phyloP scores from a whole-genome alignment of 2,888 invertebrate species.

The Stegana nigrithorax region DNA sequence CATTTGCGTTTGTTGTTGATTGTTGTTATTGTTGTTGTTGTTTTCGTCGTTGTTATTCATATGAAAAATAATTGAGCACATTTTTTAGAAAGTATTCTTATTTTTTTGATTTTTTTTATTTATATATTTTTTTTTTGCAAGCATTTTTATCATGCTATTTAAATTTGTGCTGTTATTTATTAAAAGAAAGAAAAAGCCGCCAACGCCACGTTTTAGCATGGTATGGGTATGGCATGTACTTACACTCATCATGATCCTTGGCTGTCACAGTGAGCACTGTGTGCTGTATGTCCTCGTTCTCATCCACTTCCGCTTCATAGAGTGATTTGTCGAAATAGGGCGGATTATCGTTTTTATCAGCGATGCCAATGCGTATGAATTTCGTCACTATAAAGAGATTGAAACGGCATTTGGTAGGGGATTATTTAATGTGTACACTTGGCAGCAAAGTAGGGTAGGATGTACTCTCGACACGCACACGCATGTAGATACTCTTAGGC shows the following conservation, averaged over 20 bases:
- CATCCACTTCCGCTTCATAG: conserved; percentile 97
- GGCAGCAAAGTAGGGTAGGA: too few species aligned
- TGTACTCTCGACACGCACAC: background rate
- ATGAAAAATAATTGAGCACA: conserved; percentile 35
- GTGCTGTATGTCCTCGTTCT: conserved; percentile 97
- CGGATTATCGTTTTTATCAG: conserved; percentile 99
- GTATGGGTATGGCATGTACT: conserved; percentile 70
- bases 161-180: conserved; percentile 5
- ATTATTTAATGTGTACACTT: too few species aligned
- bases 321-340: conserved; percentile 97
- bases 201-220: background rate
- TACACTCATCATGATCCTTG: conserved; percentile 99
- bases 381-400: conserved; percentile 78
- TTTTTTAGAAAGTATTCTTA: conserved; percentile 9
- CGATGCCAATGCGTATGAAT: conserved; percentile 97
- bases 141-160: too few species aligned
- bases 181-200: background rate
- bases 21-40: background rate
- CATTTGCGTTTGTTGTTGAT: background rate
- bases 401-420: too few species aligned
- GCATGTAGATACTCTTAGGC: background rate
- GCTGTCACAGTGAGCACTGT: conserved; percentile 98
- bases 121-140: too few species aligned
- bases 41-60: conserved; percentile 5
- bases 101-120: background rate